Percentiles rank a stretch among this genome's conserved stretches.
Conservation (phyloP, 2,113 vertebrate species). For the Brachyistius frenatus region DNA sequence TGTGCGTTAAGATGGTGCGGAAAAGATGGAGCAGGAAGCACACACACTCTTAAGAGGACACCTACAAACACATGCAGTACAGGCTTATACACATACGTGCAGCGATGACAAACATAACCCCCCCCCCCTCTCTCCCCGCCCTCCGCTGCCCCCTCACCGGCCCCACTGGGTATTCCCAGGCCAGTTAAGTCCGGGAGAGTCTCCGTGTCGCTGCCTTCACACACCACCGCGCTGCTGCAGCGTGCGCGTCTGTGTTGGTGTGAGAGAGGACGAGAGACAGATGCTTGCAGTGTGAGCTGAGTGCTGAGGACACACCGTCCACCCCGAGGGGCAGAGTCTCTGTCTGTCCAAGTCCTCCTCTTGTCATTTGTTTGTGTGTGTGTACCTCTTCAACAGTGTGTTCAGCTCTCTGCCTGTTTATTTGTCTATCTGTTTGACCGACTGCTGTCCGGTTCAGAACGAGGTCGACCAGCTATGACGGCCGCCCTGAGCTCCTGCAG, state of each 20-base stretch:
- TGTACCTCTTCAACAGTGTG: not conserved
- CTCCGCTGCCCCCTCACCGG: not conserved
- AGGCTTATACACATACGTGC: not conserved
- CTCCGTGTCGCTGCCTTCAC: slow-evolving; percentile 34
- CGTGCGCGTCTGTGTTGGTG: slow-evolving; percentile 10
- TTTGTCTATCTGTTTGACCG: slow-evolving; percentile 33
- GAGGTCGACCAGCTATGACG: slow-evolving; percentile 84
- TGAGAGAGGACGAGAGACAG: slow-evolving; percentile 30
- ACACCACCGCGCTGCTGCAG: slow-evolving; percentile 42
- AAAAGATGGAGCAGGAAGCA: not conserved
- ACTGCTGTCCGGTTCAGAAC: slow-evolving; percentile 48
- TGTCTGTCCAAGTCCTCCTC: slow-evolving; percentile 3
- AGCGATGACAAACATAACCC: not conserved
- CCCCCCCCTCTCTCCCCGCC: not conserved
- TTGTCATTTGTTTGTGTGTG: not conserved
- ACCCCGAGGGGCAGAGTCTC: not conserved
- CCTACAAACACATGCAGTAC: not conserved
- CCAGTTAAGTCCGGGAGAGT: slow-evolving; percentile 20
- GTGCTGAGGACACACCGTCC: slow-evolving; percentile 7
- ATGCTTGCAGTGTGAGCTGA: slow-evolving; percentile 15
- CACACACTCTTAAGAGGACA: not conserved
- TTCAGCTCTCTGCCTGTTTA: slow-evolving; percentile 36
- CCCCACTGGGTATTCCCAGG: slow-evolving; percentile 16
- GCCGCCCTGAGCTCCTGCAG: slow-evolving; percentile 84
- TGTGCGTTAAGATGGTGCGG: not conserved